phyloP scores from a whole-genome alignment of 2,797 vertebrate species.

The Ispidina picta region DNA sequence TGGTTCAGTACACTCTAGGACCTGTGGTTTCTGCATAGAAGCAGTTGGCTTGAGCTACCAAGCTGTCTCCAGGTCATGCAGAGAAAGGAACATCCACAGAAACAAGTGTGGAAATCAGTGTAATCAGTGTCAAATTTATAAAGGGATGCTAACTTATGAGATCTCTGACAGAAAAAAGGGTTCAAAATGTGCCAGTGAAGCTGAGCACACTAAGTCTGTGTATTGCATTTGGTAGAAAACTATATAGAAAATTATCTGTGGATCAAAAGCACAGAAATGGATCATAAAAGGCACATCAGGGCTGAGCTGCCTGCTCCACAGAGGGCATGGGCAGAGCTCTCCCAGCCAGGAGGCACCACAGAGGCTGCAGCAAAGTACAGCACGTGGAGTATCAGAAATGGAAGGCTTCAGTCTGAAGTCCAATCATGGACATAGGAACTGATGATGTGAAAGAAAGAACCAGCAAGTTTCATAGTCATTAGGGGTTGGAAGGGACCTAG shows the following conservation, averaged over 20 bases:
- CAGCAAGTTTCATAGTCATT: no score
- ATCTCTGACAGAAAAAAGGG: not conserved
- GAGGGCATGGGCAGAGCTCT: not conserved
- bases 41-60: not conserved
- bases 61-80: not conserved
- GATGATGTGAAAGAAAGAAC: not conserved
- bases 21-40: slow-evolving; percentile 1
- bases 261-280: not conserved
- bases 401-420: not conserved
- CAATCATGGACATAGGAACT: not conserved
- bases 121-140: not conserved
- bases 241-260: not conserved
- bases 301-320: not conserved
- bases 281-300: not conserved
- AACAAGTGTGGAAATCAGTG: not conserved
- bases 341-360: not conserved
- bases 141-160: not conserved
- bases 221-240: not conserved
- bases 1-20: slow-evolving; percentile 31
- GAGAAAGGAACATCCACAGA: not conserved
- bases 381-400: not conserved
- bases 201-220: not conserved
- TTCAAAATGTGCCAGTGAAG: not conserved
- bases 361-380: not conserved
- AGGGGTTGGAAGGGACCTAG: no score